A percentile compares a stretch with the other conserved stretches of the same genome.
phyloP scores from a whole-genome alignment of 1,140 invertebrate species.

The Druon quercuslanigerum region DNA sequence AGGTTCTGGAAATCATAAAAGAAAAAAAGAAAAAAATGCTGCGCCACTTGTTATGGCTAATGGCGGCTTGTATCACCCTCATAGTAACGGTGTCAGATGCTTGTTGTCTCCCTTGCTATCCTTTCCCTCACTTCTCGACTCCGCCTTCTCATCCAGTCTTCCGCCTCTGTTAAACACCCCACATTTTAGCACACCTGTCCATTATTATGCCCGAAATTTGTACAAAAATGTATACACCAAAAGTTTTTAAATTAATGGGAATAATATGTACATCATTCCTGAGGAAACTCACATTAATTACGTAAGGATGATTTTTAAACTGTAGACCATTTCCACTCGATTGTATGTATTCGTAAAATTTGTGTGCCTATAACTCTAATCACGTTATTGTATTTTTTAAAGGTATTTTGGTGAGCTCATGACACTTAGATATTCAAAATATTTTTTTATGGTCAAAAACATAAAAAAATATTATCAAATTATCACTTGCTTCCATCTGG shows the following conservation, averaged over 20 bases:
- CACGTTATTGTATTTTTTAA: no score
- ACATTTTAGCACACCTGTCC: neutral
- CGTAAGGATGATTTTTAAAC: no score
- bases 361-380: no score
- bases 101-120: neutral
- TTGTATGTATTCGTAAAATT: no score
- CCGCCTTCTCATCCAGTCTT: neutral
- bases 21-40: neutral
- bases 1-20: no score
- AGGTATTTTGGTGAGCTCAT: no score
- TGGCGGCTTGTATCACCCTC: neutral
- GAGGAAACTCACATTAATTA: no score
- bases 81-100: neutral
- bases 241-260: neutral
- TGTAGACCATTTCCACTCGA: no score
- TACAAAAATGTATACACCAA: neutral
- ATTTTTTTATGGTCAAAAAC: no score
- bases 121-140: neutral
- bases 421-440: no score
- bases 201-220: neutral
- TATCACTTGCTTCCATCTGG: no score
- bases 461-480: no score
- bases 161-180: neutral
- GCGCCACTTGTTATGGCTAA: neutral
- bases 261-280: neutral